A percentile compares a stretch with the other conserved stretches of the same genome.
phyloP scores from a whole-genome alignment of 2,797 vertebrate genomes.

The Gymnoscopelus braueri region DNA sequence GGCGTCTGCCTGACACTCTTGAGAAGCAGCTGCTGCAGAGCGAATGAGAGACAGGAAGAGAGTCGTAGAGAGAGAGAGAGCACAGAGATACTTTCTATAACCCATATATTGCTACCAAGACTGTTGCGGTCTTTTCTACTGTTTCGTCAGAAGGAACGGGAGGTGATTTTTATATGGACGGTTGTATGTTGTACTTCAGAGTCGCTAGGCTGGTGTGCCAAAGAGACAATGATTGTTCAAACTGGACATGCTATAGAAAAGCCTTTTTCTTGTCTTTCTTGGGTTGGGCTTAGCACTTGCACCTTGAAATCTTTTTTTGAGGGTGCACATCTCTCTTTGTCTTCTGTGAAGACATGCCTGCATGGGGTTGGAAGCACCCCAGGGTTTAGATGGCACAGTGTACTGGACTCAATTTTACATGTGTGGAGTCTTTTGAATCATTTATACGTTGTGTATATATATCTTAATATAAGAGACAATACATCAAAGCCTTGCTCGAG shows the following conservation, averaged over 20 bases:
- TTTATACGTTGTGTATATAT: slow-evolving; percentile 78
- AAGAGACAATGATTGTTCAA: slow-evolving; percentile 72
- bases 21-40: slow-evolving; percentile 74
- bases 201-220: slow-evolving; percentile 75
- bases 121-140: slow-evolving; percentile 61
- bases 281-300: slow-evolving; percentile 57
- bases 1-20: slow-evolving; percentile 69
- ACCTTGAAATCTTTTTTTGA: slow-evolving; percentile 50
- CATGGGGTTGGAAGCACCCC: slow-evolving; percentile 69
- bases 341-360: slow-evolving; percentile 96
- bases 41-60: slow-evolving; percentile 43
- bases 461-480: slow-evolving; percentile 69
- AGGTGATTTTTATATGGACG: slow-evolving; percentile 47
- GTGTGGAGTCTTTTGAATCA: slow-evolving; percentile 81
- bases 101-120: slow-evolving; percentile 68
- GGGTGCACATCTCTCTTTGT: slow-evolving; percentile 75
- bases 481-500: slow-evolving; percentile 72
- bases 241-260: slow-evolving; percentile 62
- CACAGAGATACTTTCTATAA: slow-evolving; percentile 51
- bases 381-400: slow-evolving; percentile 74
- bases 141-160: slow-evolving; percentile 55
- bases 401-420: slow-evolving; percentile 82
- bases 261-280: slow-evolving; percentile 27
- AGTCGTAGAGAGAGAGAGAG: slow-evolving; percentile 47
- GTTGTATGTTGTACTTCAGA: slow-evolving; percentile 51